Evolutionary conservation across 2,113 vertebrate genomes (phyloP).

Genomic region (Eclectus roratus): DNA sequence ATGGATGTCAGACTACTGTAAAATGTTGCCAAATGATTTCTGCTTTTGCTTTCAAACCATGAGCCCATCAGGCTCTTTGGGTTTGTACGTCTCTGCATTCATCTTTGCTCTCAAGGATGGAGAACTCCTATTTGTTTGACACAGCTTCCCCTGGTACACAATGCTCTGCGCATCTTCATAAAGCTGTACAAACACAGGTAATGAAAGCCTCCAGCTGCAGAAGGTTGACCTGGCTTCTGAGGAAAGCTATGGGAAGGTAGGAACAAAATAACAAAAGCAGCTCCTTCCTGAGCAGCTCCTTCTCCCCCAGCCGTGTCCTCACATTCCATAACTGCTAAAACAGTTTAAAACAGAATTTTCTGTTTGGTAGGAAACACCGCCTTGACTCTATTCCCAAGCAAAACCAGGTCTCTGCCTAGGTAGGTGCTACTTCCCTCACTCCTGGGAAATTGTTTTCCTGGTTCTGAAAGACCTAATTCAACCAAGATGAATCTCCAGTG

Average conservation of each 20-base stretch:
- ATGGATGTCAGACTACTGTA: neutral
- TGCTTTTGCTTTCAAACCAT: neutral
- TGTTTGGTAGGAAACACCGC: neutral
- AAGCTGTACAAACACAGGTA: neutral
- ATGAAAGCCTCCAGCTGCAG: neutral
- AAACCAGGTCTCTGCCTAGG: neutral
- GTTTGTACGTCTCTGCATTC: neutral
- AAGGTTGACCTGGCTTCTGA: neutral
- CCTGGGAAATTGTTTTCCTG: neutral
- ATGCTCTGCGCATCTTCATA: neutral
- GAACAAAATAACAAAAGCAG: neutral
- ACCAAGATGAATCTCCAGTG: neutral
- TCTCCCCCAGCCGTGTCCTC: neutral
- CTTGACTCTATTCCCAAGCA: neutral
- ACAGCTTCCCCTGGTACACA: neutral
- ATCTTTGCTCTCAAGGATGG: neutral
- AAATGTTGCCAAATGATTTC: neutral
- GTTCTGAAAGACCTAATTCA: conserved; percentile 4
- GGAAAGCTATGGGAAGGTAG: neutral
- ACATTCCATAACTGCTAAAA: accelerated
- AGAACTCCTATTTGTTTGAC: neutral
- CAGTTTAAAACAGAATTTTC: neutral
- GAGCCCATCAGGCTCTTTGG: neutral
- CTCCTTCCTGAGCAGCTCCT: neutral
- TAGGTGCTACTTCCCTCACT: neutral